Conservation (phyloP, 2,888 invertebrate genomes). For the Rhagonycha fulva region DNA sequence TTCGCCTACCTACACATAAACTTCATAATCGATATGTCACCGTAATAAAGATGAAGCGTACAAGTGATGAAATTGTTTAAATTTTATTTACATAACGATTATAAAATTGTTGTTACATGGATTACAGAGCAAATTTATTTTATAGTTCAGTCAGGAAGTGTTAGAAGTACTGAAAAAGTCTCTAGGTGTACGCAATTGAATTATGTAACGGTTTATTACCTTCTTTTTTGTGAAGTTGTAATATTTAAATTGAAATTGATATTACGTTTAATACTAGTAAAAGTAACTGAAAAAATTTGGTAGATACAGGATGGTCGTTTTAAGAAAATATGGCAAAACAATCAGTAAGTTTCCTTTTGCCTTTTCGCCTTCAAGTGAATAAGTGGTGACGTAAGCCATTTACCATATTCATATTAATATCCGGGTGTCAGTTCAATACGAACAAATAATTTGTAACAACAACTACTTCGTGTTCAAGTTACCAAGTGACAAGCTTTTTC, state of each 20-base stretch:
- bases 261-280: not conserved
- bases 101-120: not conserved
- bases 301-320: not conserved
- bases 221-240: not conserved
- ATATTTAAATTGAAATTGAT: not conserved
- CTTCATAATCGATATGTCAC: not conserved
- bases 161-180: not conserved
- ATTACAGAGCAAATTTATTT: not conserved
- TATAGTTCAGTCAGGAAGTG: not conserved
- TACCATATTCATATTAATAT: slow-evolving; percentile 28
- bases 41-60: not conserved
- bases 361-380: slow-evolving; percentile 11
- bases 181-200: not conserved
- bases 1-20: not conserved
- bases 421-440: slow-evolving; percentile 19
- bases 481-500: not conserved
- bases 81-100: not conserved
- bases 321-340: not conserved
- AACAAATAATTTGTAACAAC: slow-evolving; percentile 6
- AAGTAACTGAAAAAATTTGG: not conserved
- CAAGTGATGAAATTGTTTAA: not conserved
- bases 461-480: not conserved
- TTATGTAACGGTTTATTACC: not conserved
- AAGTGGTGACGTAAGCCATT: slow-evolving; percentile 25
- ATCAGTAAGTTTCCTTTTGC: not conserved